A percentile compares a stretch with the other conserved stretches of the same genome.
phyloP scores from a whole-genome alignment of 1,140 invertebrate genomes.

The Centruroides vittatus region DNA sequence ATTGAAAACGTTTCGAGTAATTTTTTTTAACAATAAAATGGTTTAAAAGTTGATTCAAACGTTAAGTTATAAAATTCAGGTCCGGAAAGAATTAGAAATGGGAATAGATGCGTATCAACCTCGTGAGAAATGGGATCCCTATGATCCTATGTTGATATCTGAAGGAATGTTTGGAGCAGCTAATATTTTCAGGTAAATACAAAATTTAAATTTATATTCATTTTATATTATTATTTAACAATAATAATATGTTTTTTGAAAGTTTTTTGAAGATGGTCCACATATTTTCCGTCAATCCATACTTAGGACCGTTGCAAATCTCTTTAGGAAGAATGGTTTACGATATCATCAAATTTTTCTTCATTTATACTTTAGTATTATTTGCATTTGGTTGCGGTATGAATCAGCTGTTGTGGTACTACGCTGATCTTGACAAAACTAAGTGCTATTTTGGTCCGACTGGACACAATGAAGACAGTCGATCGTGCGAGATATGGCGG shows the following conservation, averaged over 20 bases:
- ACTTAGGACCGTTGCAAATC: constrained; percentile 79
- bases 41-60: neutral
- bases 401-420: constrained; percentile 90
- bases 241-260: constrained; percentile 20
- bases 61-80: constrained; percentile 16
- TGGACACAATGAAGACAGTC: constrained; percentile 30
- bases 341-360: constrained; percentile 87
- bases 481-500: constrained; percentile 67
- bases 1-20: neutral
- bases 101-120: constrained; percentile 65
- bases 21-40: neutral
- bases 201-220: neutral
- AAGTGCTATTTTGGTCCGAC: constrained; percentile 60
- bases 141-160: constrained; percentile 82
- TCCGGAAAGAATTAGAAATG: constrained; percentile 49
- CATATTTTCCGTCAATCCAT: constrained; percentile 89
- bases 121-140: constrained; percentile 76
- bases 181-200: constrained; percentile 73
- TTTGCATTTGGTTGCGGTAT: constrained; percentile 82
- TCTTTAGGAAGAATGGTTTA: constrained; percentile 82
- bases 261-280: constrained; percentile 84
- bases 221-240: neutral
- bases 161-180: constrained; percentile 88
- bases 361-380: constrained; percentile 75
- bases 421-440: constrained; percentile 70